Percentiles rank a stretch among this genome's conserved stretches.
Evolutionary conservation across 2,113 vertebrate species (phyloP).

Genomic region (Cyphomyrus discorhynchus): DNA sequence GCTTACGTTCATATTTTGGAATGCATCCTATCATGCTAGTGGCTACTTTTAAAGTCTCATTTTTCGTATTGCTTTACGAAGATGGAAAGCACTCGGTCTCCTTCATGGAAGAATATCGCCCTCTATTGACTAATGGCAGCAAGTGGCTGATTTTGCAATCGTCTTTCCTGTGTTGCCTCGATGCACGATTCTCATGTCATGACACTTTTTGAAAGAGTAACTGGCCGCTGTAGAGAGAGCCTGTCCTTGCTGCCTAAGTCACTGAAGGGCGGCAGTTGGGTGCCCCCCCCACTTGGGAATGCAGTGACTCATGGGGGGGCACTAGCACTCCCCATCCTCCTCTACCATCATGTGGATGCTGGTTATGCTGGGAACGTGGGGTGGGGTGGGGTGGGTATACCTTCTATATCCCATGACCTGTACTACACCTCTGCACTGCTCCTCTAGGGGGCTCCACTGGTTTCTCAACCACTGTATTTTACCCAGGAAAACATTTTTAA

Average conservation of each 20-base stretch:
- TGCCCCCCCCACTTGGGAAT: not conserved
- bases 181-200: not conserved
- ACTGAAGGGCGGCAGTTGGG: not conserved
- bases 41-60: conserved; percentile 14
- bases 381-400: not conserved
- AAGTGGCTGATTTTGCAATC: not conserved
- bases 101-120: conserved; percentile 27
- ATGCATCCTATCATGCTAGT: conserved; percentile 26
- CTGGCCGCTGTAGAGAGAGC: not conserved
- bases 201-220: not conserved
- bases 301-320: not conserved
- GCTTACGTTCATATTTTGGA: conserved; percentile 34
- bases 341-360: not conserved
- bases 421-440: not conserved
- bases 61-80: not conserved
- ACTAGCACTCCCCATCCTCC: not conserved
- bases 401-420: not conserved
- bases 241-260: not conserved
- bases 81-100: not conserved
- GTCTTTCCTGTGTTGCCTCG: not conserved
- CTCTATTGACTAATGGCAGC: conserved; percentile 23
- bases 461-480: not conserved
- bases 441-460: not conserved
- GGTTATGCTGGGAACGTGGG: not conserved
- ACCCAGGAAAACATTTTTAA: not conserved